These are phyloP conservation scores for Philopedon plagiatum DNA, from an alignment of 2,888 invertebrate genomes.

Conservation along the genomic window DNA sequence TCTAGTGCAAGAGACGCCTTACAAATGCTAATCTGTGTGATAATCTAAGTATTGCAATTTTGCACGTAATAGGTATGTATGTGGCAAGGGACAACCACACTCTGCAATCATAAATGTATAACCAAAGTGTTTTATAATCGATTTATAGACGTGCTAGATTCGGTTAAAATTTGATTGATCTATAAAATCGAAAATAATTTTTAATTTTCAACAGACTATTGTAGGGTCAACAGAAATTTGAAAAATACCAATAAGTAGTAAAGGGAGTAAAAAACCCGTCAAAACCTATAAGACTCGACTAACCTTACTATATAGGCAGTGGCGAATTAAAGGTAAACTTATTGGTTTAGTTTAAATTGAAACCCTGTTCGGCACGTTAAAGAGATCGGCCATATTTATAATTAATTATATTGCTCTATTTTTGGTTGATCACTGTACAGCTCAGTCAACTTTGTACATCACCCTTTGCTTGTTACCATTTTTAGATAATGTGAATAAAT, in stretches of 20 bases:
- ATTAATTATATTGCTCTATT: constrained; percentile 12
- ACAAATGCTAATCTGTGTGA: constrained; percentile 64
- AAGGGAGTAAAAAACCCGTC: too few species aligned
- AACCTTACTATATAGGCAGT: too few species aligned
- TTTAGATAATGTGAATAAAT: constrained; percentile 43
- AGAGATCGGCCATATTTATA: background rate
- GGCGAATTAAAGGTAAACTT: too few species aligned
- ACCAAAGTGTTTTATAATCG: background rate
- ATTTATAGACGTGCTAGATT: background rate
- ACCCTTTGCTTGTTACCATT: constrained; percentile 44
- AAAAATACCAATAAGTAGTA: too few species aligned
- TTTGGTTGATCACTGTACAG: constrained; percentile 42
- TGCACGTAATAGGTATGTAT: constrained; percentile 40
- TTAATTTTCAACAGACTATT: too few species aligned
- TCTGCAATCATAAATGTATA: constrained; percentile 35
- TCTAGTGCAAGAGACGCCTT: constrained; percentile 30
- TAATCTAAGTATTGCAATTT: constrained; percentile 55
- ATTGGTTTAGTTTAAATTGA: too few species aligned
- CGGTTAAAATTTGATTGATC: background rate
- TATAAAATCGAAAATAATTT: too few species aligned
- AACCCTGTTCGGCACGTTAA: background rate
- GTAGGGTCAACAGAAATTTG: too few species aligned
- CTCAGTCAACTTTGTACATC: constrained; percentile 41
- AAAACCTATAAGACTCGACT: too few species aligned
- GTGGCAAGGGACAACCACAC: constrained; percentile 39